A percentile compares a stretch with the other conserved stretches of the same genome.
phyloP scores from a whole-genome alignment of 2,888 invertebrate genomes.

The Melikaiella ostensackeni region DNA sequence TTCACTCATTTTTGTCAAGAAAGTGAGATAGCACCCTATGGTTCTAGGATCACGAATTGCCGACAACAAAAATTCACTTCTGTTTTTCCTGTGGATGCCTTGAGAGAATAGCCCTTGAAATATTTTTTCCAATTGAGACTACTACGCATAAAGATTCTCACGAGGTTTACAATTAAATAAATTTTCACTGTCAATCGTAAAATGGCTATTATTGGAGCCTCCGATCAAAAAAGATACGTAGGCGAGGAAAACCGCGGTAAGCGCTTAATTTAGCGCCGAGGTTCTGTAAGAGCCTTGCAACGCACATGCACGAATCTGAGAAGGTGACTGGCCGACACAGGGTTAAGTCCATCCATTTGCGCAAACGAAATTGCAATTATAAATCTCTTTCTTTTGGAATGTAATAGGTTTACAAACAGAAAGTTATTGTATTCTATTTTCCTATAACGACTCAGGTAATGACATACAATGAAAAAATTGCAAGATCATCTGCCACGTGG shows the following conservation, averaged over 20 bases:
- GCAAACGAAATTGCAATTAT: background rate
- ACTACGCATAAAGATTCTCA: too few species aligned
- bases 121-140: background rate
- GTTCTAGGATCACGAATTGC: too few species aligned
- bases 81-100: background rate
- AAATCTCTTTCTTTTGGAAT: background rate
- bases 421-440: background rate
- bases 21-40: too few species aligned
- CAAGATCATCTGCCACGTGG: conserved; percentile 3
- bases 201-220: background rate
- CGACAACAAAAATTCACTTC: too few species aligned
- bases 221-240: conserved; percentile 13
- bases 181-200: conserved; percentile 8
- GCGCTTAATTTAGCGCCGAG: conserved; percentile 24
- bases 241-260: conserved; percentile 20
- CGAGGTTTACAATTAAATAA: background rate
- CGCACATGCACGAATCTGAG: conserved; percentile 10
- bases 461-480: background rate
- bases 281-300: conserved; percentile 15
- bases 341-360: background rate
- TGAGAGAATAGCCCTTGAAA: background rate
- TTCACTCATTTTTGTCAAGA: too few species aligned
- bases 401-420: too few species aligned
- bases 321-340: conserved; percentile 28
- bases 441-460: too few species aligned